These are phyloP conservation scores for Gopherus flavomarginatus DNA, from an alignment of 2,113 vertebrate species.

Conservation along the genomic window DNA sequence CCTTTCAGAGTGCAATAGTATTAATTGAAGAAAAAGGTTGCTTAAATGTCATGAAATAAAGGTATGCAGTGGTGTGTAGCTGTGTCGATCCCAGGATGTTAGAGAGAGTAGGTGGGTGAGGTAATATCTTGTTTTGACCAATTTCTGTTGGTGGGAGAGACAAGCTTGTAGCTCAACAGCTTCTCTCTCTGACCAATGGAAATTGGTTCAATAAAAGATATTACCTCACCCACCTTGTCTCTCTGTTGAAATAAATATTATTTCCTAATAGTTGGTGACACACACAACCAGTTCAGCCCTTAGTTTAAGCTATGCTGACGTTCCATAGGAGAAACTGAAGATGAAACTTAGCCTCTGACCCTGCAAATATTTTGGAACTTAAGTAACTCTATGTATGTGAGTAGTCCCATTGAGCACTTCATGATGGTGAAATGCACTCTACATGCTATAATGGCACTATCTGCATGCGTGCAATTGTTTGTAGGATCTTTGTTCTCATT, in stretches of 20 bases:
- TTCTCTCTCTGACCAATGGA: neutral
- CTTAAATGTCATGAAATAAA: slow-evolving; percentile 24
- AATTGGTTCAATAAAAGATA: neutral
- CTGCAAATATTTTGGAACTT: neutral
- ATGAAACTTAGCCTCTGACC: neutral
- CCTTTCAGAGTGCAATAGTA: neutral
- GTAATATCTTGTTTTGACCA: neutral
- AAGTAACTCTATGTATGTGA: neutral
- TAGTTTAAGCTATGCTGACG: neutral
- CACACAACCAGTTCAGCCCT: neutral
- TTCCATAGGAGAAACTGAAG: neutral
- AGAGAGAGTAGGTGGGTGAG: neutral
- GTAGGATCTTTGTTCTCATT: neutral
- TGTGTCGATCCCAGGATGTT: neutral
- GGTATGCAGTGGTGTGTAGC: neutral
- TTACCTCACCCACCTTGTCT: neutral
- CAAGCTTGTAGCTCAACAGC: neutral
- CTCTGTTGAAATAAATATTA: neutral
- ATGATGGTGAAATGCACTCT: neutral
- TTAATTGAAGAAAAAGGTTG: slow-evolving; percentile 32
- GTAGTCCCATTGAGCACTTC: neutral
- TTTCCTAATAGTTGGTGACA: neutral
- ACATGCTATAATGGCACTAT: slow-evolving; percentile 2
- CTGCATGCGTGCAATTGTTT: neutral
- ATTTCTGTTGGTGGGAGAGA: neutral